phyloP scores from a whole-genome alignment of 2,797 vertebrate genomes.

The Strix occidentalis region DNA sequence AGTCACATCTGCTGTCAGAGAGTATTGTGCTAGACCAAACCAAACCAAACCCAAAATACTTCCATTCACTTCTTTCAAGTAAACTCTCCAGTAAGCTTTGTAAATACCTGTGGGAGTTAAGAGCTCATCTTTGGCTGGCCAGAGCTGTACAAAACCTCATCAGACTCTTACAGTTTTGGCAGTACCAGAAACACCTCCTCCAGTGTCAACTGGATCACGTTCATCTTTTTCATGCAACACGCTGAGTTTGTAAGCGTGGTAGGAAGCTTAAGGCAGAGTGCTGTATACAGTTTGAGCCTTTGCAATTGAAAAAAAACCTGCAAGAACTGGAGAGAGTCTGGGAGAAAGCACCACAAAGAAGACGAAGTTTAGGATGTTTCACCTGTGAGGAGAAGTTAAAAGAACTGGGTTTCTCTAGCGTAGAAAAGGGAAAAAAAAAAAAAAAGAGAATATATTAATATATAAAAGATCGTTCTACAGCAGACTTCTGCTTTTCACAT shows the following conservation, averaged over 20 bases:
- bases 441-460: not conserved
- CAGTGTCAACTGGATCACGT: not conserved
- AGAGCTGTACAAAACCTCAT: not conserved
- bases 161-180: not conserved
- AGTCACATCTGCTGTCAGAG: not conserved
- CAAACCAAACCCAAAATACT: not conserved
- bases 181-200: not conserved
- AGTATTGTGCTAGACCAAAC: not conserved
- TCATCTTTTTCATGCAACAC: not conserved
- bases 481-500: not conserved
- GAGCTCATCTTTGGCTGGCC: not conserved
- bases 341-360: not conserved
- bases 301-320: not conserved
- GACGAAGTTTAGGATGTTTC: not conserved
- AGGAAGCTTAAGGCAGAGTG: not conserved
- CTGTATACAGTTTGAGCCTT: not conserved
- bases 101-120: not conserved
- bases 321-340: not conserved
- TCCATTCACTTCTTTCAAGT: not conserved
- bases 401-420: not conserved
- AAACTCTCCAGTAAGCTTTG: not conserved
- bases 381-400: not conserved
- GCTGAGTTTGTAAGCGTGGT: not conserved
- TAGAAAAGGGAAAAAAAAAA: no score
- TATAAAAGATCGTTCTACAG: not conserved